These are phyloP conservation scores for Girardia tigrina DNA, from an alignment of 2,888 invertebrate species.

Conservation along the genomic window DNA sequence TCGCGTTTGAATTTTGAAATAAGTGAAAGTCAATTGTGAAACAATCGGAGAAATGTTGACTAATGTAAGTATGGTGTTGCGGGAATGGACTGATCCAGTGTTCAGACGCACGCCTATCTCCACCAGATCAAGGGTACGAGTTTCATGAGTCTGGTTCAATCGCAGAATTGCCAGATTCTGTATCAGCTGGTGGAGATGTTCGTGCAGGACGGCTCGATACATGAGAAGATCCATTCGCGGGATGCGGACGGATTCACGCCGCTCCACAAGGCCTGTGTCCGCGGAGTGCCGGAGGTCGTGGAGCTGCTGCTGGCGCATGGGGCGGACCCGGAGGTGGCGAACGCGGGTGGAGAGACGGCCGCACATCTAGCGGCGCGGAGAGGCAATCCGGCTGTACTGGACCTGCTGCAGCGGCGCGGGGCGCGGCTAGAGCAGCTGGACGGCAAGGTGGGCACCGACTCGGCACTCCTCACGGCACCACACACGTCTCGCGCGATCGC, in stretches of 20 bases:
- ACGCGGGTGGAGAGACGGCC: neutral
- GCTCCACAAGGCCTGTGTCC: neutral
- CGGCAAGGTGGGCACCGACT: too few species aligned
- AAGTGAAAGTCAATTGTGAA: too few species aligned
- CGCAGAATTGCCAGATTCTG: neutral
- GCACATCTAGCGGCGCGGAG: neutral
- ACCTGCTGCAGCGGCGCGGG: neutral
- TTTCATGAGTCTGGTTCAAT: neutral
- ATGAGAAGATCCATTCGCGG: neutral
- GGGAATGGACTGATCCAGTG: too few species aligned
- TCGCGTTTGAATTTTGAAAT: too few species aligned
- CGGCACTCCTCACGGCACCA: too few species aligned
- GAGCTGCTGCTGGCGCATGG: neutral
- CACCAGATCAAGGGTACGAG: neutral
- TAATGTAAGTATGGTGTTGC: too few species aligned
- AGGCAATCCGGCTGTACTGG: neutral
- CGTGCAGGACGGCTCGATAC: neutral
- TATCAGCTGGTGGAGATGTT: neutral
- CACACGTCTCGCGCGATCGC: too few species aligned
- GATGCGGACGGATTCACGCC: neutral
- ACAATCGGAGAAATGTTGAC: too few species aligned
- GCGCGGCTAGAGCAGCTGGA: neutral
- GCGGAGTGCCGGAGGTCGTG: neutral
- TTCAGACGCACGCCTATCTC: neutral
- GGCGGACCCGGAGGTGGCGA: neutral